Base-by-base conservation (phyloP, 1,140 invertebrate species). In the Drosophila murphyi region DNA sequence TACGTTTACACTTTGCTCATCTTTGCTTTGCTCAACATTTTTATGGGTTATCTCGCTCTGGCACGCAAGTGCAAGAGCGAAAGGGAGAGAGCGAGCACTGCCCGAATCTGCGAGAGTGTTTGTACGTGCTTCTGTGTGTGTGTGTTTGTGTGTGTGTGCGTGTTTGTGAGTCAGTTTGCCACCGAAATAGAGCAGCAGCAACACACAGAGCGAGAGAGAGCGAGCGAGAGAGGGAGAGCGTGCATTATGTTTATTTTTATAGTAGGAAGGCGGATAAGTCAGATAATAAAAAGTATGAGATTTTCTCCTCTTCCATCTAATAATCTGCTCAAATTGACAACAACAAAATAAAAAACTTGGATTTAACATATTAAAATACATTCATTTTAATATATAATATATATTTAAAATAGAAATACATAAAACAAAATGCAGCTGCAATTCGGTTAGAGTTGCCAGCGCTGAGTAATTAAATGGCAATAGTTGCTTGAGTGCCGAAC, bases 1-100 rank as follows among this genome's bases (percentile, higher is more conserved):
- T 88, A 70, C 82, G 83, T 88, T 87, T 87, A 87, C 82, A 78
- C 83, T 88, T 88, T 80, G 85, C 85, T 89, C 85, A 89, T 89
- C 85, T 89, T 81, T 81, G 71, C 86, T 85, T 85, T 89, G 86
- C 86, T 81, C 86, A 74, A 85, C 83, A 64, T 64, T 71, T 62
- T 51, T 65, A 86, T 90, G 89, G 85, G 76, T 91, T 91, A 91
- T 91, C 89, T 91, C 89, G 85, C 88, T 91, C 89, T 91, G 69
- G 72, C 89, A 78, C 82, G 72, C 63, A 29, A 51, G 51, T 43
- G 54, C 63, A 8, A 76, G 77, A 73, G 81, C 64, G 65, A 83
- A 54, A 71, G 73, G 56, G 63, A 57, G 54, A 64, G 62, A 57
- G 54, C 55, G 73, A 76, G 68, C 52, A 60, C 69, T 54, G 37